Conservation (phyloP, 2,113 vertebrate genomes). For the Thunnus thynnus region DNA sequence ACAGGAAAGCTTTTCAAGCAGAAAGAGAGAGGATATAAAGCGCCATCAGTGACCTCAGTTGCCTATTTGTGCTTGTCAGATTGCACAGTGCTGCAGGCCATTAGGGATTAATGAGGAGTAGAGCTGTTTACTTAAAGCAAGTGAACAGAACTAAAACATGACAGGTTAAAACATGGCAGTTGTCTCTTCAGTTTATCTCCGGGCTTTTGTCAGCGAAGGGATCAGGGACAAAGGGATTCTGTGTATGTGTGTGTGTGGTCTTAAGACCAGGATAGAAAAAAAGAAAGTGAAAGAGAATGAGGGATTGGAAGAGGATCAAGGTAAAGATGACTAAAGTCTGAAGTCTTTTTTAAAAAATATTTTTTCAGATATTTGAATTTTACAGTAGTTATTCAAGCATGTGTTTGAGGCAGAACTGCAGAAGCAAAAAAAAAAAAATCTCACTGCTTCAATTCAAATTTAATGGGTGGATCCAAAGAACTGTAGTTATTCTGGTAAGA, state of each 20-base stretch:
- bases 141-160: constrained; percentile 63
- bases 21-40: constrained; percentile 23
- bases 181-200: constrained; percentile 57
- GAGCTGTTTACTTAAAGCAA: constrained; percentile 70
- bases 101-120: constrained; percentile 61
- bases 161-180: constrained; percentile 70
- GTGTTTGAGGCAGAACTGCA: neutral
- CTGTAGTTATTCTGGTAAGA: neutral
- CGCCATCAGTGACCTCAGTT: constrained; percentile 15
- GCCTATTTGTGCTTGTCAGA: constrained; percentile 44
- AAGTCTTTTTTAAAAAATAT: neutral
- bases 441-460: neutral
- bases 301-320: constrained; percentile 1
- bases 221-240: constrained; percentile 23
- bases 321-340: neutral
- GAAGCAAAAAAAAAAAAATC: neutral
- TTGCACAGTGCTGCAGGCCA: constrained; percentile 33
- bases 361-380: neutral
- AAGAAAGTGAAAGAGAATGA: constrained; percentile 11
- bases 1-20: constrained; percentile 6
- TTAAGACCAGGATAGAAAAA: constrained; percentile 13
- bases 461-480: neutral
- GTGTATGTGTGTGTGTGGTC: constrained; percentile 69
- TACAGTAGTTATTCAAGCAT: neutral
- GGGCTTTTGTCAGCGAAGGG: constrained; percentile 59